phyloP scores from a whole-genome alignment of 1,140 invertebrate genomes.

The Heliothis subflexa region DNA sequence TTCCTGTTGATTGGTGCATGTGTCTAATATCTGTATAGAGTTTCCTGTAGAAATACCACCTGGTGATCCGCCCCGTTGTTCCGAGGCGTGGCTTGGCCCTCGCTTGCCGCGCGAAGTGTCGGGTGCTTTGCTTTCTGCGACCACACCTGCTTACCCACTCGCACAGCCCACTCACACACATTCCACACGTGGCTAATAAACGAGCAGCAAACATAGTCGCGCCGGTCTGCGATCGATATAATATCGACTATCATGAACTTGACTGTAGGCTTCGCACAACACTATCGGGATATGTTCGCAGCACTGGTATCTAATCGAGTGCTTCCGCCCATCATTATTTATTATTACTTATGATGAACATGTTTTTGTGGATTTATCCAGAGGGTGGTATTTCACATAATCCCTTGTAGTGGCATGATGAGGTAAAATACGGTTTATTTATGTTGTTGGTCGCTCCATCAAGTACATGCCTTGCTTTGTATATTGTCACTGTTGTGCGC shows the following conservation, averaged over 20 bases:
- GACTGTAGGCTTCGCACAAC: conserved; percentile 38
- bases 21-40: conserved; percentile 75
- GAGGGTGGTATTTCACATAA: conserved; percentile 81
- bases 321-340: conserved; percentile 32
- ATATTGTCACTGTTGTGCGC: conserved; percentile 21
- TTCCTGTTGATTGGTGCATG: conserved; percentile 73
- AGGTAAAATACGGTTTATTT: conserved; percentile 64
- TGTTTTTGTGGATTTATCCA: conserved; percentile 50
- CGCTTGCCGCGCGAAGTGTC: conserved; percentile 26
- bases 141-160: conserved; percentile 24
- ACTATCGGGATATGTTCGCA: conserved; percentile 36
- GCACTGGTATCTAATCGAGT: conserved; percentile 37
- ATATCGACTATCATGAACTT: conserved; percentile 22
- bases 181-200: conserved; percentile 49
- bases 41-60: conserved; percentile 78
- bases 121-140: conserved; percentile 44
- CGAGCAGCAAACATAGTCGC: conserved; percentile 68
- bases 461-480: conserved; percentile 58
- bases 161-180: conserved; percentile 18
- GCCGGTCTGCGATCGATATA: conserved; percentile 35
- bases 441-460: conserved; percentile 56
- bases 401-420: conserved; percentile 79
- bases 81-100: conserved; percentile 48
- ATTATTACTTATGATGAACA: conserved; percentile 19
- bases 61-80: conserved; percentile 56